Evolutionary conservation across 2,797 vertebrate genomes (phyloP).

Genomic region (Bovichtus variegatus): DNA sequence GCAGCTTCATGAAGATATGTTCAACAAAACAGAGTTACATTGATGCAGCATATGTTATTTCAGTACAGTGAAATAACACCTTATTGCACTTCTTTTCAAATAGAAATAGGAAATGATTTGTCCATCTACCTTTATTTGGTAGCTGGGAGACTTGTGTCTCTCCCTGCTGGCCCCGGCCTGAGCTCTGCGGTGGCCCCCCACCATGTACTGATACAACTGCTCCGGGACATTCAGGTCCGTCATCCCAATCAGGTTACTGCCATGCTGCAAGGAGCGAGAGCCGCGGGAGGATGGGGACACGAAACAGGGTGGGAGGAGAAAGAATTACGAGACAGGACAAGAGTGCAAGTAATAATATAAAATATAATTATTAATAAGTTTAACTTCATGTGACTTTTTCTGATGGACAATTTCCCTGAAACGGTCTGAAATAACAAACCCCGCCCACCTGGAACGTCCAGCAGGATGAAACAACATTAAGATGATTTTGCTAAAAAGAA

Average conservation of each 20-base stretch:
- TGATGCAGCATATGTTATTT: not conserved
- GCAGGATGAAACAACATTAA: not conserved
- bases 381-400: too few species aligned
- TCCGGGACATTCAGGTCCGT: constrained; percentile 97
- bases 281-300: not conserved
- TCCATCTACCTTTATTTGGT: constrained; percentile 93
- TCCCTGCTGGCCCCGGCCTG: constrained; percentile 93
- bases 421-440: not conserved
- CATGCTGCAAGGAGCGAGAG: constrained; percentile 85
- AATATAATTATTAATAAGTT: too few species aligned
- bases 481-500: too few species aligned
- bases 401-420: not conserved
- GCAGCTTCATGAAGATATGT: not conserved
- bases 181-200: constrained; percentile 94
- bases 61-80: not conserved
- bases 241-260: constrained; percentile 98
- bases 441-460: not conserved
- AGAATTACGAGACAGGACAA: too few species aligned
- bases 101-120: too few species aligned
- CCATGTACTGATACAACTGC: constrained; percentile 99
- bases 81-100: not conserved
- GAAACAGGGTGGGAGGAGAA: not conserved
- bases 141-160: constrained; percentile 98
- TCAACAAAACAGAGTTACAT: not conserved
- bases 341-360: too few species aligned